Conservation (phyloP, 2,113 vertebrate species). For the Tympanuchus pallidicinctus region DNA sequence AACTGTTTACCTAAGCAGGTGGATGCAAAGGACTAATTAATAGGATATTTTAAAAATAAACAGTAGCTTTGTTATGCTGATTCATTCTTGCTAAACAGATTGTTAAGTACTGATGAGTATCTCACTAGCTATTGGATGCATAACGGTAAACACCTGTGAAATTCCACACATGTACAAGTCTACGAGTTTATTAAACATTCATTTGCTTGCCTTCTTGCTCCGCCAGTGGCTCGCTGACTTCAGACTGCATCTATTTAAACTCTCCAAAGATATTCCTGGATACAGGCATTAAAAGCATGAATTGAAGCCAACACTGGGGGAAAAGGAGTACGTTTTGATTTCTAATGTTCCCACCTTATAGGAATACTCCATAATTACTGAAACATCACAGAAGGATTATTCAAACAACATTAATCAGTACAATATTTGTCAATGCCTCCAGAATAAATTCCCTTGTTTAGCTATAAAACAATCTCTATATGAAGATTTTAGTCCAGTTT, state of each 20-base stretch:
- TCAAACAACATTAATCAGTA: background rate
- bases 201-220: background rate
- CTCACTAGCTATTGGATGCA: background rate
- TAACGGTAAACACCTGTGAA: background rate
- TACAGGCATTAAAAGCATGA: constrained; percentile 1
- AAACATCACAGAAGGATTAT: background rate
- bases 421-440: background rate
- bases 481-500: background rate
- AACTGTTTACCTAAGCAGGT: background rate
- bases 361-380: background rate
- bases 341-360: background rate
- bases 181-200: background rate
- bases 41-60: background rate
- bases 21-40: background rate
- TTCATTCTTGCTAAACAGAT: background rate
- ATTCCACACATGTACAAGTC: background rate
- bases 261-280: background rate
- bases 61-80: background rate
- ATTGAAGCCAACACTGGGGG: background rate
- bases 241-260: background rate
- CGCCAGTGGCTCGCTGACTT: background rate
- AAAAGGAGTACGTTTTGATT: background rate
- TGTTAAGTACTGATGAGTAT: background rate
- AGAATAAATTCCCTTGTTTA: background rate
- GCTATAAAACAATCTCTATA: background rate